Conservation (phyloP, 2,797 vertebrate genomes). For the Cyclopterus lumpus region DNA sequence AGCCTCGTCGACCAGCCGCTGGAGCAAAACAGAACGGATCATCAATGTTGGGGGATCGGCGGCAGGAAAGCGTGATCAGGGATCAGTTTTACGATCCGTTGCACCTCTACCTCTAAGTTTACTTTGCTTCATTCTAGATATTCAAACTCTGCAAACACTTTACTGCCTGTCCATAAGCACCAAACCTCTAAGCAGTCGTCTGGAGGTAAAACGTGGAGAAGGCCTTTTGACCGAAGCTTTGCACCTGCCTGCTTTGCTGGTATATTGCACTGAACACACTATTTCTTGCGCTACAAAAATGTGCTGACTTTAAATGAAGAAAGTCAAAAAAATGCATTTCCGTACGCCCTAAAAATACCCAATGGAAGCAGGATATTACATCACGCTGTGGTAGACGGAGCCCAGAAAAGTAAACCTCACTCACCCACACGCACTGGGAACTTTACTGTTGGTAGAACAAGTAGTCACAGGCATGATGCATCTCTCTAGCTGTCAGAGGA, state of each 20-base stretch:
- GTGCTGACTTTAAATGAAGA: conserved; percentile 35
- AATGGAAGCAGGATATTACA: conserved; percentile 37
- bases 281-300: conserved; percentile 23
- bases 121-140: conserved; percentile 29
- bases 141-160: conserved; percentile 38
- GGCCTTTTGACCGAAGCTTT: conserved; percentile 27
- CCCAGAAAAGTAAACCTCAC: conserved; percentile 19
- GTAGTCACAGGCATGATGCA: conserved; percentile 37
- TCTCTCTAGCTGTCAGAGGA: conserved; percentile 53
- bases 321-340: conserved; percentile 22
- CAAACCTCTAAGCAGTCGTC: conserved; percentile 36
- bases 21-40: too few species aligned
- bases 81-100: background rate
- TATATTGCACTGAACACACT: conserved; percentile 11
- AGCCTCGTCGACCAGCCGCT: too few species aligned
- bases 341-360: conserved; percentile 32
- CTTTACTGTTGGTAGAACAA: conserved; percentile 33
- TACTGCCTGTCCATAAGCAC: conserved; percentile 27
- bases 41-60: too few species aligned
- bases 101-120: conserved; percentile 20
- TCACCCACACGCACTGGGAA: conserved; percentile 26
- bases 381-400: conserved; percentile 25
- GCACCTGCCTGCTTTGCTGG: background rate
- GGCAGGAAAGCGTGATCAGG: background rate
- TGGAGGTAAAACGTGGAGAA: conserved; percentile 11